Conservation (phyloP, 30 jellyfish, hydroid and myxozoan species). For the Pseudorhiza aurosa region DNA sequence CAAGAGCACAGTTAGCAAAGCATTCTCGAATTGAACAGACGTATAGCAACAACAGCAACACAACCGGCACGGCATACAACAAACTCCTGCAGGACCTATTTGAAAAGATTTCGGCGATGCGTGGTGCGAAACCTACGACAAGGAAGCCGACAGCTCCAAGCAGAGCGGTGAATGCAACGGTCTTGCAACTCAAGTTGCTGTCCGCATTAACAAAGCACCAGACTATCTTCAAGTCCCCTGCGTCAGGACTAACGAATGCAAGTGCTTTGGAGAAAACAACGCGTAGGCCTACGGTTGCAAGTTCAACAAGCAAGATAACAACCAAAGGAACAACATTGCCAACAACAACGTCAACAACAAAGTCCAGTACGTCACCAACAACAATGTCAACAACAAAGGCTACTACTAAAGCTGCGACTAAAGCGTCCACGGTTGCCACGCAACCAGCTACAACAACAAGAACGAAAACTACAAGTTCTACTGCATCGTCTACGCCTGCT, state of each 20-base stretch:
- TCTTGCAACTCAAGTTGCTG: background rate
- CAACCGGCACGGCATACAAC: constrained; percentile 12
- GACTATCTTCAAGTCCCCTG: background rate
- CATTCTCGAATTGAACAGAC: constrained; percentile 39
- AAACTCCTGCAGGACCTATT: constrained; percentile 44
- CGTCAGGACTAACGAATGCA: background rate
- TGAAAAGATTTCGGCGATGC: constrained; percentile 18
- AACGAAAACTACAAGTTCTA: background rate
- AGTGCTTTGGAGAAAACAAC: background rate
- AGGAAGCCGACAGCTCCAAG: background rate
- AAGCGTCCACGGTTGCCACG: constrained; percentile 6
- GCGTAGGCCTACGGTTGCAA: background rate
- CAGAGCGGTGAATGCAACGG: background rate
- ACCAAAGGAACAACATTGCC: background rate
- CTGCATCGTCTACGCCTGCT: background rate
- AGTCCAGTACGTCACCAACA: background rate
- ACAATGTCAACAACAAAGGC: background rate
- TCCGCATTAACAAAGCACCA: background rate
- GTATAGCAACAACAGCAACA: background rate
- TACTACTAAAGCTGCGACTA: background rate
- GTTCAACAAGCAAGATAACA: background rate
- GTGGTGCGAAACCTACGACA: background rate
- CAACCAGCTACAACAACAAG: constrained; percentile 1
- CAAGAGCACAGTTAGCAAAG: background rate
- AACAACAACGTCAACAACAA: constrained; percentile 7